Base-by-base conservation (phyloP, 2,113 vertebrate species). In the Typhlomys cinereus region DNA sequence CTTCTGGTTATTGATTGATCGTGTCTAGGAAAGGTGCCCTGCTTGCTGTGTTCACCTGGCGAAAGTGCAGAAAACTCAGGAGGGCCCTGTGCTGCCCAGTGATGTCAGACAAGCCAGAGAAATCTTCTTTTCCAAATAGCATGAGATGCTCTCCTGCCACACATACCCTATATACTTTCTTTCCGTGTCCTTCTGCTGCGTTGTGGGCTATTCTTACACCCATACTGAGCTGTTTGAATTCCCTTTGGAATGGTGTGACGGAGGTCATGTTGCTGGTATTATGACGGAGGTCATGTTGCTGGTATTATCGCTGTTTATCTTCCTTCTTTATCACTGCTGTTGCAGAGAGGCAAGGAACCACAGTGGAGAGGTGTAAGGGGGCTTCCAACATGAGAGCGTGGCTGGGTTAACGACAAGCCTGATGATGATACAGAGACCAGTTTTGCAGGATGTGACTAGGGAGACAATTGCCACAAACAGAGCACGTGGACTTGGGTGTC, bases 391-490 rank as follows among this genome's bases (percentile, higher is more conserved):
- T 59, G 18, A 79, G 11, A 61, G 17, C 20, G 20, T 62, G 29
- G 17, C 61, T 21, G 61, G 21, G 44, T 17, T 79, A 34, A n/a
- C 67, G 11, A 61, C 64, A 36, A 90, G 31, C 13, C 14, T 5
- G 20, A 17, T 52, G 41, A 25, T 27, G 52, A 92, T 90, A 73
- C 52, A 27, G 29, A 2, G 36, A 54, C 67, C 59, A 29, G 23
- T 76, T 67, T 39, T 21, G 8, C 41, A 89, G 89, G 86, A 69
- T 78, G n/a, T 74, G 41, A 50, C 79, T 87, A n/a, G 71, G 0
- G 57, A 93, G 81, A 82, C 74, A 70, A 73, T 73, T 61, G 67
- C 44, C 46, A 17, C 85, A 83, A 93, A 92, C 69, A 92, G 44
- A 91, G 66, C 74, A 18, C 50, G 61, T 8, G 11, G 73, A 89